Conservation (phyloP, 2,888 invertebrate species). For the Globia sparganii region DNA sequence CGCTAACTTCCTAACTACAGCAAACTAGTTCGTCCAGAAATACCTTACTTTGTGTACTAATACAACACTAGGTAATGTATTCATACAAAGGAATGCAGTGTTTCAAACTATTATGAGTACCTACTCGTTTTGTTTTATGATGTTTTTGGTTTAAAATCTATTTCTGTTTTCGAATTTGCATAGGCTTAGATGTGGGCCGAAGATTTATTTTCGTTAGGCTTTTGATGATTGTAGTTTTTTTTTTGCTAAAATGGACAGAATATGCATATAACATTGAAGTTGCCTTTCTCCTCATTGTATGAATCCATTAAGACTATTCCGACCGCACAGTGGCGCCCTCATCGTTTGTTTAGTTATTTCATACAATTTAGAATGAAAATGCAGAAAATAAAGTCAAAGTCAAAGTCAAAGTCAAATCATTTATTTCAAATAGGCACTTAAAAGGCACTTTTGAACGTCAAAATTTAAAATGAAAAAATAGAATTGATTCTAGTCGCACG, state of each 20-base stretch:
- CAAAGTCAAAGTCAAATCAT: too few relatives aligned
- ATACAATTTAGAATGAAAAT: too few relatives aligned
- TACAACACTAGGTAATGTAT: constrained; percentile 48
- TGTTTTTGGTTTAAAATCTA: constrained; percentile 9
- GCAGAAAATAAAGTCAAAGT: too few relatives aligned
- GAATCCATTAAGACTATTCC: too few relatives aligned
- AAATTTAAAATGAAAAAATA: too few relatives aligned
- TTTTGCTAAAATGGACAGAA: neutral
- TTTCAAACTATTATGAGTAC: constrained; percentile 46
- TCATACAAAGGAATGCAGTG: constrained; percentile 45
- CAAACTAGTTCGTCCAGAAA: constrained; percentile 40
- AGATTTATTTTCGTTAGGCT: constrained; percentile 6
- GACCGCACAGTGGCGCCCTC: too few relatives aligned
- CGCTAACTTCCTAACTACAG: constrained; percentile 8
- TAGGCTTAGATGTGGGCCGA: neutral
- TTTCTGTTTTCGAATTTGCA: neutral
- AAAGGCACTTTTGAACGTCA: too few relatives aligned
- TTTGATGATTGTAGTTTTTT: neutral
- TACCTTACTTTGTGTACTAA: constrained; percentile 32
- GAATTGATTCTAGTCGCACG: too few relatives aligned
- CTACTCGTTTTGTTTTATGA: constrained; percentile 29
- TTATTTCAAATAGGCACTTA: too few relatives aligned
- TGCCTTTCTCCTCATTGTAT: neutral
- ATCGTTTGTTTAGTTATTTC: too few relatives aligned
- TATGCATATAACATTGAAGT: neutral